Base-by-base conservation (phyloP, 2,113 vertebrate species). In the Tympanuchus pallidicinctus region DNA sequence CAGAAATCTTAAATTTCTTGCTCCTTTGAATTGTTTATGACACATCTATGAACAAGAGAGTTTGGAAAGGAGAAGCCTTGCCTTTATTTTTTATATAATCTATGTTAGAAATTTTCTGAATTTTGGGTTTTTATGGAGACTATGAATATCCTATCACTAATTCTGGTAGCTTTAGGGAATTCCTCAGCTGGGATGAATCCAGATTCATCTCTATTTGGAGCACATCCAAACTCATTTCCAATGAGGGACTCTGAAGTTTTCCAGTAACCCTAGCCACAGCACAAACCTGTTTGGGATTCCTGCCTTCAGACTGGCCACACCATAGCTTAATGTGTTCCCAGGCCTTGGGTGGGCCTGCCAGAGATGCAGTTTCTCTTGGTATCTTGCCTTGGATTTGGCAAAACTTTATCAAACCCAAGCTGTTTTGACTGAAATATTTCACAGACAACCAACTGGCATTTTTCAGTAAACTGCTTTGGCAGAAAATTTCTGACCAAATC, bases 91-190 rank as follows among this genome's bases (percentile, higher is more conserved):
- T 85, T 7, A 34, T 71, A 28, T 38, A 86, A 83, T 70, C 16
- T 17, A 27, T 21, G 63, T 50, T 48, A 13, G 12, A 80, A 80
- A 77, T 86, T 86, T 82, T 67, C 50, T 88, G 59, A 66, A 66
- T 88, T 95, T 93, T 63, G 57, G 57, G 63, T 6, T 72, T 6
- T 72, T 63, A 32, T 1, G 36, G 30, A 92, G 59, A 22, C 30
- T 76, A 45, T 65, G 30, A 18, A 54, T 27, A 83, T 91, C 30
- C 56, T 85, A 64, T 81, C 91, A 83, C 90, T 88, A 88, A 86
- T 86, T 94, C 94, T 92, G 72, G 92, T 94, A 96, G 82, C 96
- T 95, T 94, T 83, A 94, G 82, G 82, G 92, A 94, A 90, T 94
- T 96, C 77, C 88, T 80, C 60, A 86, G 34, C 65, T 96, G 92